These are phyloP conservation scores for Abscondita cerata DNA, from an alignment of 2,888 invertebrate species.

Conservation along the genomic window DNA sequence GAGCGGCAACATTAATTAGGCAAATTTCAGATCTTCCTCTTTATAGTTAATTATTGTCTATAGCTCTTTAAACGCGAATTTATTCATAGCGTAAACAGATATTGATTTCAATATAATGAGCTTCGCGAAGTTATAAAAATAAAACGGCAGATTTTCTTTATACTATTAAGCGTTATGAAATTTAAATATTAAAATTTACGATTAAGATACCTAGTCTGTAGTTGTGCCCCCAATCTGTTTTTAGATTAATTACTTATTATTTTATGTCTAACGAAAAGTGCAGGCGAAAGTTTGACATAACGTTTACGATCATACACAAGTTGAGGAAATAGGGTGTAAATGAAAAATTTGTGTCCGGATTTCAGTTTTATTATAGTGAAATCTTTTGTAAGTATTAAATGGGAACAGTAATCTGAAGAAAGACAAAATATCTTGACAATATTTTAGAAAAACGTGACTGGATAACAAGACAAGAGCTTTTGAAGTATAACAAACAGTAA, in stretches of 20 bases:
- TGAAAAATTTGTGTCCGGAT: slow-evolving; percentile 10
- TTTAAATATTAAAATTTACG: no score
- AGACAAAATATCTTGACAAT: slow-evolving; percentile 14
- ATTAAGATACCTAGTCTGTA: no score
- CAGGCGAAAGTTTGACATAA: slow-evolving; percentile 10
- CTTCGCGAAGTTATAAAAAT: no score
- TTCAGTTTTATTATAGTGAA: slow-evolving; percentile 9
- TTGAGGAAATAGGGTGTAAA: slow-evolving; percentile 9
- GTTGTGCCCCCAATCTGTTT: no score
- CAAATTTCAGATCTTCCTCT: no score
- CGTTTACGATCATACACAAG: background rate
- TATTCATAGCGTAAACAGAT: no score
- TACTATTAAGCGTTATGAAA: no score
- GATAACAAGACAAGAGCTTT: slow-evolving; percentile 17
- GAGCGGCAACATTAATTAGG: no score
- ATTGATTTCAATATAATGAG: no score
- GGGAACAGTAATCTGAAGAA: slow-evolving; percentile 6
- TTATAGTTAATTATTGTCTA: no score
- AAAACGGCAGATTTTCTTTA: no score
- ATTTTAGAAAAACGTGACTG: slow-evolving; percentile 15
- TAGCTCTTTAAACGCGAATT: no score
- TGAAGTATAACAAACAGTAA: slow-evolving; percentile 12
- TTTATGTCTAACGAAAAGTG: background rate
- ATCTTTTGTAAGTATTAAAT: slow-evolving; percentile 11
- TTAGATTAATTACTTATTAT: slow-evolving; percentile 6